Evolutionary conservation across 2,113 vertebrate species (phyloP).

Genomic region (Formicarius rufipectus): DNA sequence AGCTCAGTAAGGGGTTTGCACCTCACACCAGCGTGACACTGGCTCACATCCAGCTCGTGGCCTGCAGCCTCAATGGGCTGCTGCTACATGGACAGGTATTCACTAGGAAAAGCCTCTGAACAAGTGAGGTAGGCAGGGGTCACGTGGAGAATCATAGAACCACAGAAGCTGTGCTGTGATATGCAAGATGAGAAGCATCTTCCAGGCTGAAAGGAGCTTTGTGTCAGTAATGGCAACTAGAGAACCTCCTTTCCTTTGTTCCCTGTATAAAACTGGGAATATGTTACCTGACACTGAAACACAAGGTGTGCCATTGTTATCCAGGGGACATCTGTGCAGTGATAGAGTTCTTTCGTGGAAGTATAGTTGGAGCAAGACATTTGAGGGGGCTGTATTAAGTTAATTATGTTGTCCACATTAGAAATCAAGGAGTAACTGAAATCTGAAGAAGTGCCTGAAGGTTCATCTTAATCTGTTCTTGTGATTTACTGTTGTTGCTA

Average conservation of each 20-base stretch:
- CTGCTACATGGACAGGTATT: not conserved
- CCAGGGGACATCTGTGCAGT: not conserved
- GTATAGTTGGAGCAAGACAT: not conserved
- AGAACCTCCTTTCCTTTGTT: not conserved
- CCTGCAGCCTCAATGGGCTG: not conserved
- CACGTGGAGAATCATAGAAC: not conserved
- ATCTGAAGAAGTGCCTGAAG: not conserved
- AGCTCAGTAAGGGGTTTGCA: not conserved
- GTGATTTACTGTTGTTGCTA: not conserved
- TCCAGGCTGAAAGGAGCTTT: not conserved
- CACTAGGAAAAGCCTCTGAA: not conserved
- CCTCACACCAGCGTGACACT: not conserved
- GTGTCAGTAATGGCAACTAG: not conserved
- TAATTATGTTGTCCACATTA: not conserved
- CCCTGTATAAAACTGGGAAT: not conserved
- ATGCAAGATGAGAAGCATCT: not conserved
- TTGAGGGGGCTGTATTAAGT: not conserved
- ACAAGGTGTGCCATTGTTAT: not conserved
- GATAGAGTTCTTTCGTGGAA: not conserved
- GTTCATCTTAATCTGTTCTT: not conserved
- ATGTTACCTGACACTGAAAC: rapidly evolving
- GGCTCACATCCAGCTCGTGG: not conserved
- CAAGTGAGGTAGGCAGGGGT: not conserved
- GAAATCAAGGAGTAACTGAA: not conserved
- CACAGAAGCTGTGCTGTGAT: not conserved